Conservation (phyloP, 2,113 vertebrate species). For the Coregonus clupeaformis region DNA sequence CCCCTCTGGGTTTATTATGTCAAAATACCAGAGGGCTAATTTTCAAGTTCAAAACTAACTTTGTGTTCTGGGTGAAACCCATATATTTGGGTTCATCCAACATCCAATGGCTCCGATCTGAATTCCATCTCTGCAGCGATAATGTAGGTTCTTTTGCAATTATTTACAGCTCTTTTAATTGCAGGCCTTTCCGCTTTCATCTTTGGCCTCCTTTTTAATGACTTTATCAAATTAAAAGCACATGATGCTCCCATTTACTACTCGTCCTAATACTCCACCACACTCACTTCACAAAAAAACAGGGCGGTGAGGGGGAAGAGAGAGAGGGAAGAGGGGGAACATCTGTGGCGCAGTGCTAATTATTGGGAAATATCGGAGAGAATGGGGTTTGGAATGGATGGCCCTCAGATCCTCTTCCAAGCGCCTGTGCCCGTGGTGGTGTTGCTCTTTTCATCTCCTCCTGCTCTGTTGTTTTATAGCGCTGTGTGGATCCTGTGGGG, state of each 20-base stretch:
- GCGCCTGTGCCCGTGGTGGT: constrained; percentile 61
- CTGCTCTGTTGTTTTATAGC: constrained; percentile 55
- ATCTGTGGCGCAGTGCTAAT: constrained; percentile 77
- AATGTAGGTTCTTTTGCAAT: constrained; percentile 25
- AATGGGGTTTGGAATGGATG: constrained; percentile 49
- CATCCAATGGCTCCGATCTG: neutral
- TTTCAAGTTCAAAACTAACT: constrained; percentile 16
- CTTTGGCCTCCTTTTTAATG: constrained; percentile 57
- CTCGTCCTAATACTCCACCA: constrained; percentile 42
- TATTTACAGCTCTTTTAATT: constrained; percentile 14
- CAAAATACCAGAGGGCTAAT: neutral
- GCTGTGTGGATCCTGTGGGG: constrained; percentile 43
- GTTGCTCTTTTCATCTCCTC: constrained; percentile 67
- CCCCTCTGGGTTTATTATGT: neutral
- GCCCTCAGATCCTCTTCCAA: constrained; percentile 79
- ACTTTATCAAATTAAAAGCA: constrained; percentile 72
- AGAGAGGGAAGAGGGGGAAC: constrained; percentile 45
- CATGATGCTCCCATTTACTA: constrained; percentile 57
- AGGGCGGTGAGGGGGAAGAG: too few relatives aligned
- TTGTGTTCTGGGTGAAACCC: constrained; percentile 17
- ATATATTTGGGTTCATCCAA: constrained; percentile 40
- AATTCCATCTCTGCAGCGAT: neutral
- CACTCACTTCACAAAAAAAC: constrained; percentile 39
- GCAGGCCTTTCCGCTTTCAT: constrained; percentile 49
- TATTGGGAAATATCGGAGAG: constrained; percentile 70